Conservation (phyloP, 2,113 vertebrate genomes). For the Anarhynchus alexandrinus region DNA sequence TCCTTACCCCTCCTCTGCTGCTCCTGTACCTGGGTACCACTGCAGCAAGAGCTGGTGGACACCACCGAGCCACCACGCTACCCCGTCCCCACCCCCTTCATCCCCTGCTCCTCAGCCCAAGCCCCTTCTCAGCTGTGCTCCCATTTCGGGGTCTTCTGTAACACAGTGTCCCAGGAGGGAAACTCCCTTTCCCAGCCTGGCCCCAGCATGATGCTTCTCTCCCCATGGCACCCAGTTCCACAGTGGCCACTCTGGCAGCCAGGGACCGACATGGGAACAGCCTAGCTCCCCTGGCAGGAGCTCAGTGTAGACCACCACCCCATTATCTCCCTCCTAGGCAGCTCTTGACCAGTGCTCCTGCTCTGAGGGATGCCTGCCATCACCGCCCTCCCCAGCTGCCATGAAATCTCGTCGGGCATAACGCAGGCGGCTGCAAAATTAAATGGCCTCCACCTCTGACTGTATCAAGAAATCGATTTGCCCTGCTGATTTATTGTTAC, state of each 20-base stretch:
- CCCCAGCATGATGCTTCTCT: neutral
- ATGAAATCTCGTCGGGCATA: neutral
- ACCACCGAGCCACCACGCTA: fast-evolving
- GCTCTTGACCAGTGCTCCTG: neutral
- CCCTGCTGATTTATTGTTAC: slow-evolving; percentile 1
- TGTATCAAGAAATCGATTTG: neutral
- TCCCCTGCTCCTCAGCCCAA: neutral
- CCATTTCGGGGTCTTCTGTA: neutral
- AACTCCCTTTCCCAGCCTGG: neutral
- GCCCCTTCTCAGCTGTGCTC: neutral
- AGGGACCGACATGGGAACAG: fast-evolving
- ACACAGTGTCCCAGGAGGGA: fast-evolving
- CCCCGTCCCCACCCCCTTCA: neutral
- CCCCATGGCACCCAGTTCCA: fast-evolving
- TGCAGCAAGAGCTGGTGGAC: neutral
- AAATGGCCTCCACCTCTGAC: neutral
- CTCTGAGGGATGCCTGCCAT: neutral
- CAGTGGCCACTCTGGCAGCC: neutral
- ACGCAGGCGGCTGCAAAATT: neutral
- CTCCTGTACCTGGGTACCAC: neutral
- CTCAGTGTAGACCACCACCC: fast-evolving
- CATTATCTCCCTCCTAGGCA: neutral
- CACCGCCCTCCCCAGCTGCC: neutral
- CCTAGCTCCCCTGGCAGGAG: neutral
- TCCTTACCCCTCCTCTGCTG: neutral